Conservation (phyloP, 2,797 vertebrate species). For the Tiaroga cobitis region DNA sequence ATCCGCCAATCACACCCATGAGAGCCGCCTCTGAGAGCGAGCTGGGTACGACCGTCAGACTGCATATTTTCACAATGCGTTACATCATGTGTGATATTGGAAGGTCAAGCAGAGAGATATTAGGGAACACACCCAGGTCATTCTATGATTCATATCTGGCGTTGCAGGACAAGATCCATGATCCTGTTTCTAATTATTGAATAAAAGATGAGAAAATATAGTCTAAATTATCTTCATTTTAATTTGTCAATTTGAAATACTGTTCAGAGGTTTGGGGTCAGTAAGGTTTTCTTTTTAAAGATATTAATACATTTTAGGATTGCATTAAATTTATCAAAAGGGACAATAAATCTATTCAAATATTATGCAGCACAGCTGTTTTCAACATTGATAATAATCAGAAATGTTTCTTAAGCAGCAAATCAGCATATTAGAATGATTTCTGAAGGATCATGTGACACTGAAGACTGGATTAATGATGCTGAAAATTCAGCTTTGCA, state of each 20-base stretch:
- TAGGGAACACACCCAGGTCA: neutral
- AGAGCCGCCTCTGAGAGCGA: conserved; percentile 89
- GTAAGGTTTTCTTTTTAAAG: neutral
- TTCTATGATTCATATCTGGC: neutral
- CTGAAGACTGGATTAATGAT: too few species aligned
- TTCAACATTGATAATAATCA: too few species aligned
- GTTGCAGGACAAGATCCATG: neutral
- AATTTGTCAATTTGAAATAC: neutral
- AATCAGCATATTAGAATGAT: too few species aligned
- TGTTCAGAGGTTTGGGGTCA: neutral
- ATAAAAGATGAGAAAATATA: neutral
- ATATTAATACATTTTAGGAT: neutral
- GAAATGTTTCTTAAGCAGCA: neutral
- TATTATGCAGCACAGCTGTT: neutral
- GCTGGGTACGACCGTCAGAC: conserved; percentile 79
- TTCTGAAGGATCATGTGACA: too few species aligned
- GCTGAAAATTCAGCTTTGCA: too few species aligned
- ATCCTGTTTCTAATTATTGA: neutral
- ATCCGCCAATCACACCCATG: conserved; percentile 98
- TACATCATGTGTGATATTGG: neutral
- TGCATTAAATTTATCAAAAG: neutral
- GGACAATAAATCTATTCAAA: neutral
- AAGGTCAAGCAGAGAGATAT: neutral
- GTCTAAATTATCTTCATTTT: neutral
- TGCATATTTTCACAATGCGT: neutral